Base-by-base conservation (phyloP, 1,140 invertebrate genomes). In the Zaprionus tsacasi region DNA sequence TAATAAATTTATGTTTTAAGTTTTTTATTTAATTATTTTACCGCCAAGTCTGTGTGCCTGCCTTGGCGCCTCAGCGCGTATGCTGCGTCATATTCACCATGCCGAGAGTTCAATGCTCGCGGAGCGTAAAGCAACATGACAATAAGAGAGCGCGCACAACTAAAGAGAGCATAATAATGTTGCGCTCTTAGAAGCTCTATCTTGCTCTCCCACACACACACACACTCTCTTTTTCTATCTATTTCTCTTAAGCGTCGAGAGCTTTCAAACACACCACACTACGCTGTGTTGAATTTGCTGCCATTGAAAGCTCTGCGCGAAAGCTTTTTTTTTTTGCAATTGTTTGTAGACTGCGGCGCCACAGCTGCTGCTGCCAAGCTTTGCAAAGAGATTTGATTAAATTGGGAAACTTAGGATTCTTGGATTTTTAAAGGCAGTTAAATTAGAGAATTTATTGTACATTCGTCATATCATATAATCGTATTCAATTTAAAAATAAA, bases 221-320 rank as follows among this genome's bases (percentile, higher is more conserved):
- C 21, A 21, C 21, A 21, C 21, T 1, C 21, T 21, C 21, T 21
- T 21, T 2, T 63, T 15, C 30, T n/a, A 35, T 58, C 8, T 15
- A n/a, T 55, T 30, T 7, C 25, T 54, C 81, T 85, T 79, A 74
- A 54, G 10, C 17, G 10, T 6, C 0, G 0, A 3, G 8, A 85
- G 88, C 88, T 91, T 91, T 79, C 73, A 83, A 91, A 86, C 88
- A 91, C 75, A 59, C 45, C 56, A 48, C 21, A 17, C 56, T 60
- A n/a, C 10, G 0, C 27, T 33, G 50, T 89, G 78, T 76, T 79
- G 75, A 89, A 50, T 83, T 76, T 71, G 75, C 15, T 13, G 30
- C 17, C 30, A 43, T 8, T n/a, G 27, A 55, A 60, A 86, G 76
- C 81, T 90, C 77, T 3, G 6, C 0, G 2, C 2, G 7, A 0